phyloP scores from a whole-genome alignment of 2,797 vertebrate genomes.

The Silurus aristotelis region DNA sequence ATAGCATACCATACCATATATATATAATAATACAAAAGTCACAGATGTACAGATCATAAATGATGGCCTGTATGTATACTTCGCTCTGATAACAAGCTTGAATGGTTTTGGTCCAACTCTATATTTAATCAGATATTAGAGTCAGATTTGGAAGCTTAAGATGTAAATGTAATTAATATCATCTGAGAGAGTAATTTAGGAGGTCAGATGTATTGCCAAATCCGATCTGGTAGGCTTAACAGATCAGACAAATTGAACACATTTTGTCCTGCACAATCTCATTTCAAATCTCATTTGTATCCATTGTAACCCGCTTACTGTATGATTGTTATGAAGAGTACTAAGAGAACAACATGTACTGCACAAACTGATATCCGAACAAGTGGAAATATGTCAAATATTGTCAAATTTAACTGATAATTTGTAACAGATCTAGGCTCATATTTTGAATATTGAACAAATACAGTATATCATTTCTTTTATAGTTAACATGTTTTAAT shows the following conservation, averaged over 20 bases:
- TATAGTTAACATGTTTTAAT: no score
- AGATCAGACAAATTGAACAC: conserved; percentile 16
- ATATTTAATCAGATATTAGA: conserved; percentile 4
- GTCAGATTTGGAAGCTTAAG: neutral
- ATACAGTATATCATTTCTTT: neutral
- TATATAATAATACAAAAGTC: neutral
- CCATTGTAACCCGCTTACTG: neutral
- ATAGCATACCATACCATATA: neutral
- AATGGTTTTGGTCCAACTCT: neutral
- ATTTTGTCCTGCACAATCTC: neutral
- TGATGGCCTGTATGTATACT: neutral
- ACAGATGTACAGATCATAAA: neutral
- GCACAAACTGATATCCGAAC: neutral
- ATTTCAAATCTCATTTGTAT: conserved; percentile 4
- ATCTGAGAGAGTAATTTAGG: neutral
- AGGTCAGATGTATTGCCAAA: conserved; percentile 12
- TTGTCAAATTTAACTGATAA: neutral
- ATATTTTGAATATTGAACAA: neutral
- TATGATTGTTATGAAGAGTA: neutral
- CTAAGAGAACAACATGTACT: neutral
- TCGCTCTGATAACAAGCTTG: neutral
- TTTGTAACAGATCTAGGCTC: neutral
- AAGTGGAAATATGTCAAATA: neutral
- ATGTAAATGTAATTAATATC: conserved; percentile 2
- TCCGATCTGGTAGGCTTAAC: neutral